Base-by-base conservation (phyloP, 2,113 vertebrate species). In the Petroica traversi region DNA sequence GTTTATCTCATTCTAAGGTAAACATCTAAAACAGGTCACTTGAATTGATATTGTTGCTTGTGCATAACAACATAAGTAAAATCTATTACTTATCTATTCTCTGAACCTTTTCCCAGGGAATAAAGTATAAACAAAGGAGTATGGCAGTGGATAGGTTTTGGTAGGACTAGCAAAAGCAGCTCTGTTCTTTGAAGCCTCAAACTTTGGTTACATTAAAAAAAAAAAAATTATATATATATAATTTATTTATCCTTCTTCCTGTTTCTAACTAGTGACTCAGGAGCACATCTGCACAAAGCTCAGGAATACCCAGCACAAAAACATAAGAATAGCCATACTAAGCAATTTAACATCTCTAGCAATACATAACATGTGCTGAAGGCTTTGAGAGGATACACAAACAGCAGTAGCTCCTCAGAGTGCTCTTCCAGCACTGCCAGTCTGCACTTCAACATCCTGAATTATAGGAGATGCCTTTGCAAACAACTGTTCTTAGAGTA, bases 131-230 rank as follows among this genome's bases (percentile, higher is more conserved):
- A 28, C 26, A 73, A 81, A 31, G 9, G 13, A 84, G 9, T 76
- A 77, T 0, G 73, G 22, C n/a, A 45, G 40, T 31, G 17, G n/a
- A 45, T 10, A 68, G 7, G 4, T 74, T 72, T 48, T 9, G 73
- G 6, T 15, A 55, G 9, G 48, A 62, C 43, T 69, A 92, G 26
- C 67, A 64, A 41, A 61, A 92, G 85, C 25, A 12, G 24, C 6
- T 92, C 57, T 88, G 72, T 85, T 93, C 64, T 84, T 45, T 68
- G 36, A 63, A 72, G 19, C 17, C 80, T 96, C 63, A 91, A 49
- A 85, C 6, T 77, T 45, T 15, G 86, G 63, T 23, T 63, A 94
- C 55, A 29, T 59, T 48, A 48, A 31, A 66, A 41, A 52, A 90
- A 46, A 29, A 19, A 41, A 41, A 81, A 18, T n/a, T n/a, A n/a